Conservation (phyloP, 2,888 invertebrate genomes). For the Ferdinandea cuprea region DNA sequence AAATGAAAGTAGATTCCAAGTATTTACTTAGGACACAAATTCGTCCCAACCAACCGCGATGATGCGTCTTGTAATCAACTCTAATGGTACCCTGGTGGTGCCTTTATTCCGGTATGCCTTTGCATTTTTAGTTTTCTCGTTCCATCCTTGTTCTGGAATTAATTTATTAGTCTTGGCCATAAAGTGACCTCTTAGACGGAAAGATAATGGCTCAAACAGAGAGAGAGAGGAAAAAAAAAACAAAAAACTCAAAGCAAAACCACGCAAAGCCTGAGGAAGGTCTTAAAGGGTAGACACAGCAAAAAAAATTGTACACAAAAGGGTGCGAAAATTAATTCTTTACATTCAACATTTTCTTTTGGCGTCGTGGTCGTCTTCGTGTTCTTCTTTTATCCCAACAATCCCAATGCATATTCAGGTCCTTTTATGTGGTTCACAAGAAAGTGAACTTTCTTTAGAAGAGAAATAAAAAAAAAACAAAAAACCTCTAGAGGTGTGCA, state of each 20-base stretch:
- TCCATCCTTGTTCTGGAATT: slow-evolving; percentile 21
- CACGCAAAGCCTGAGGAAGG: slow-evolving; percentile 4
- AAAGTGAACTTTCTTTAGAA: slow-evolving; percentile 14
- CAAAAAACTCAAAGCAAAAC: slow-evolving; percentile 28
- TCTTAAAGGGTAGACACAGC: slow-evolving; percentile 5
- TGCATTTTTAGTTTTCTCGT: slow-evolving; percentile 16
- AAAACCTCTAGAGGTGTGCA: slow-evolving; percentile 23
- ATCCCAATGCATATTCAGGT: slow-evolving; percentile 25
- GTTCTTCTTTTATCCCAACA: slow-evolving; percentile 1
- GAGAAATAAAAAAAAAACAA: too few relatives aligned
- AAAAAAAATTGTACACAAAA: slow-evolving; percentile 18
- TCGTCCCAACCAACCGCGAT: slow-evolving; percentile 17
- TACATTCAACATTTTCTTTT: slow-evolving; percentile 41
- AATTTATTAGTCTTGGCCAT: slow-evolving; percentile 51
- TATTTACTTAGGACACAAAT: slow-evolving; percentile 48
- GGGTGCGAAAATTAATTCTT: slow-evolving; percentile 48
- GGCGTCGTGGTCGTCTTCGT: slow-evolving; percentile 9
- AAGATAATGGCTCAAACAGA: slow-evolving; percentile 19
- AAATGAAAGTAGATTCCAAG: slow-evolving; percentile 46
- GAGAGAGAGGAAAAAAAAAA: slow-evolving; percentile 5
- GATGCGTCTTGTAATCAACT: slow-evolving; percentile 24
- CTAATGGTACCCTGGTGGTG: slow-evolving; percentile 23
- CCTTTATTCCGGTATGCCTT: slow-evolving; percentile 4
- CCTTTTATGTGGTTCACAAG: slow-evolving; percentile 4
- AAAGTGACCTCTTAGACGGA: slow-evolving; percentile 37